A percentile compares a stretch with the other conserved stretches of the same genome.
phyloP scores from a whole-genome alignment of 2,888 invertebrate species.

The Volucella bombylans region DNA sequence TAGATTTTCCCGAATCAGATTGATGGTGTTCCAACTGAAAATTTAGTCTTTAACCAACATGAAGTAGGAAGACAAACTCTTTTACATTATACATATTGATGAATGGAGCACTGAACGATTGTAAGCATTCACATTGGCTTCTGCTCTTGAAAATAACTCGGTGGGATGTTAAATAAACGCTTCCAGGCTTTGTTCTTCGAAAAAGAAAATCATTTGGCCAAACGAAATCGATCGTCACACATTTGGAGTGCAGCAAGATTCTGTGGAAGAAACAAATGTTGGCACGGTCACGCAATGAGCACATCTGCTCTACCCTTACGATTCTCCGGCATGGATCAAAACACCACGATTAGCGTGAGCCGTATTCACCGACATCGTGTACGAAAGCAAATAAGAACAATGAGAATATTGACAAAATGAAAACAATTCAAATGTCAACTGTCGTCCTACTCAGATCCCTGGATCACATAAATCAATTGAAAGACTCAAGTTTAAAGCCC shows the following conservation, averaged over 20 bases:
- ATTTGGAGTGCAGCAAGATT: constrained; percentile 94
- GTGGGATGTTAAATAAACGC: constrained; percentile 97
- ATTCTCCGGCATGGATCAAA: constrained; percentile 96
- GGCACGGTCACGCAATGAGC: neutral
- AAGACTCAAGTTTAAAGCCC: constrained; percentile 56
- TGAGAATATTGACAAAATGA: no score
- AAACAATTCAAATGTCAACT: no score
- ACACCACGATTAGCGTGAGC: constrained; percentile 97
- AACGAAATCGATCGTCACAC: constrained; percentile 93
- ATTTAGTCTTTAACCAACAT: neutral
- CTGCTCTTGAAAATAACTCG: constrained; percentile 96
- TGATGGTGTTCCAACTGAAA: constrained; percentile 94
- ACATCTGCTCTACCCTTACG: constrained; percentile 86
- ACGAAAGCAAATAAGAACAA: no score
- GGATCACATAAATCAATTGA: neutral
- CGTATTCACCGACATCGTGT: constrained; percentile 94
- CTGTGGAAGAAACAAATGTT: constrained; percentile 84
- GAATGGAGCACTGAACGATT: constrained; percentile 98
- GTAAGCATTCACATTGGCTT: constrained; percentile 89
- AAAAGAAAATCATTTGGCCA: constrained; percentile 90
- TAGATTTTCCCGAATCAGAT: constrained; percentile 92
- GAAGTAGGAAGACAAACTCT: neutral
- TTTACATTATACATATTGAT: constrained; percentile 89
- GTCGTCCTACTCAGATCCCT: no score
- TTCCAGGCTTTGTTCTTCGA: constrained; percentile 91